phyloP scores from a whole-genome alignment of 2,113 vertebrate genomes.

The Conger conger region DNA sequence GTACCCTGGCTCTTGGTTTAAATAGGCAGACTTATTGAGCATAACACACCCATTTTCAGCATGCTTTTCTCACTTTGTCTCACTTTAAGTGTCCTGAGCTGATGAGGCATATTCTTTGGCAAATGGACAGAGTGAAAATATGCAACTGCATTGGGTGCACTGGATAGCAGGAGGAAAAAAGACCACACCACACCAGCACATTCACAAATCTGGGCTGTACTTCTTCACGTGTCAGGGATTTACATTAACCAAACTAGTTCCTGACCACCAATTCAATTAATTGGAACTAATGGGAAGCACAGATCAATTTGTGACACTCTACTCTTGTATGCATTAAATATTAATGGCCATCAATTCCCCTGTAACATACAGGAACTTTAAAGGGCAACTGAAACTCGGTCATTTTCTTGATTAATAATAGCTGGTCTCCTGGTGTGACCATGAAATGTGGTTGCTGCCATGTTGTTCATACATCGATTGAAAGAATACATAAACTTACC shows the following conservation, averaged over 20 bases:
- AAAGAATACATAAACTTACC: background rate
- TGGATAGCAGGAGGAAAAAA: background rate
- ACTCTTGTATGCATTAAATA: constrained; percentile 69
- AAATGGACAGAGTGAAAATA: constrained; percentile 23
- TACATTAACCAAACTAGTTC: constrained; percentile 51
- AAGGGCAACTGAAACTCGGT: constrained; percentile 61
- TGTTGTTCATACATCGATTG: background rate
- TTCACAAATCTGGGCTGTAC: constrained; percentile 36
- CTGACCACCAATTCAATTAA: constrained; percentile 65
- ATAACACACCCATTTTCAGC: constrained; percentile 28
- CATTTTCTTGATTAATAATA: constrained; percentile 67
- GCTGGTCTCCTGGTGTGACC: constrained; percentile 27
- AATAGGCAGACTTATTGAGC: background rate
- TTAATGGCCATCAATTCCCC: constrained; percentile 62
- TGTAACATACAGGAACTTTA: constrained; percentile 61
- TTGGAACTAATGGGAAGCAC: constrained; percentile 64
- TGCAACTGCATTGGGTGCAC: background rate
- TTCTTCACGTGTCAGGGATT: constrained; percentile 44
- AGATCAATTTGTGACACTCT: constrained; percentile 64
- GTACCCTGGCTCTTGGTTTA: constrained; percentile 51
- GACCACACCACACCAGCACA: background rate
- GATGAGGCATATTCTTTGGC: background rate
- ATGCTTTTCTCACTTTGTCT: constrained; percentile 12
- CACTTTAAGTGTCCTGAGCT: constrained; percentile 28
- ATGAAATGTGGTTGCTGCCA: background rate